A percentile compares a stretch with the other conserved stretches of the same genome.
Evolutionary conservation across 2,113 vertebrate genomes (phyloP).

Genomic region (Pan troglodytes): NHGRI_mPanTro3-v2.1_pri NC_072402.2:6868501-6869000

Average conservation of each 20-base stretch:
- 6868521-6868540: fast-evolving
- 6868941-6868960: neutral
- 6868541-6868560: too few relatives aligned
- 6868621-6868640: neutral
- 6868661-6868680: neutral
- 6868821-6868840: neutral
- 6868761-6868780: neutral
- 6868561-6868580: neutral
- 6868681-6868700: fast-evolving
- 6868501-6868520: too few relatives aligned
- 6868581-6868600: neutral
- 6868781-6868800: too few relatives aligned
- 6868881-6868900: fast-evolving
- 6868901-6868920: neutral
- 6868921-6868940: neutral
- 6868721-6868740: neutral
- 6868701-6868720: fast-evolving
- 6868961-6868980: neutral
- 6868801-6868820: neutral
- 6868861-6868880: neutral
- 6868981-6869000: neutral
- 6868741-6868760: neutral
- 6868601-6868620: neutral
- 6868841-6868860: fast-evolving
- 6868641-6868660: fast-evolving